Evolutionary conservation across 2,113 vertebrate species (phyloP), one percentile per base, ranked within the genome.

Genomic region (Takifugu bimaculatus): DNA sequence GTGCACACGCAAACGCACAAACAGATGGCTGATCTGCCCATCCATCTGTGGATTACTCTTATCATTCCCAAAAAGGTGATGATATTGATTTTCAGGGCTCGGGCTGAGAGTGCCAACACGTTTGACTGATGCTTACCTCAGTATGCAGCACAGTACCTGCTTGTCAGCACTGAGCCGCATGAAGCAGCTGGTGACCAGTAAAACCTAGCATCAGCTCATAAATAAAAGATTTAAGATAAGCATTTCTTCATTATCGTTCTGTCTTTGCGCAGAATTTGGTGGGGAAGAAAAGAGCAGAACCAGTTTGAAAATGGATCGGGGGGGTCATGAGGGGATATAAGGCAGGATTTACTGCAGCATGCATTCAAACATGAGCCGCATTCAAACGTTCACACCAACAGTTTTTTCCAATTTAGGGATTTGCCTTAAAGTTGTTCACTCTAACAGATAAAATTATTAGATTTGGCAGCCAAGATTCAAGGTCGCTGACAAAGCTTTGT

Each of bases 11-110:
- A 64, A 43, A 48, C 50, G 26, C 58, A 51, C 56, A 65, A 63
- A 68, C 56, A 68, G 65, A 68, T 56, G 60, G 70, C 35, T 58
- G 66, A 78, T 62, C 11, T 48, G 47, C 73, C 54, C 25, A 70
- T 77, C 78, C 70, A 63, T 75, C 74, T 62, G 60, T 26, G 77
- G 79, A 12, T 78, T 82, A 77, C 77, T 78, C 75, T 86, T 80
- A 86, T 86, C 77, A 54, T 64, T 65, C 67, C 70, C 50, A 77
- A 73, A 79, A 78, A 79, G 81, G 77, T 74, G 81, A 74, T 68
- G 75, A 56, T 80, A 82, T 86, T 69, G 83, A 85, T 79, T 75
- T 74, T 72, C 27, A 26, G 42, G 70, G 50, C 5, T 65, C 61
- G 50, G 67, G 69, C 60, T 74, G 62, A 52, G 60, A 69, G 53